Percentiles rank a stretch among this genome's conserved stretches.
Conservation (phyloP, 2,797 vertebrate species). For the Artibeus jamaicensis region DNA sequence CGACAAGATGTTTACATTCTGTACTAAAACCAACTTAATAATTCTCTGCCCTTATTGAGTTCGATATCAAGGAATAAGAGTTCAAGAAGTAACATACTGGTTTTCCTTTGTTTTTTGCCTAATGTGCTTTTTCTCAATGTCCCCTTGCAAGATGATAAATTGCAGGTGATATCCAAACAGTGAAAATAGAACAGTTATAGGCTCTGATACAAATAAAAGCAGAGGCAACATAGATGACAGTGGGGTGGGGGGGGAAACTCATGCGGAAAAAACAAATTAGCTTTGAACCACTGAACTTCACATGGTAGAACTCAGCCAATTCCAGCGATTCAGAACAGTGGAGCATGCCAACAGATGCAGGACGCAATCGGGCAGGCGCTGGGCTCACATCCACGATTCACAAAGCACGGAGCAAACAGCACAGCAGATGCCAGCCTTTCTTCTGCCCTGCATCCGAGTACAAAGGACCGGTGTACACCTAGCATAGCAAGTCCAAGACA, state of each 20-base stretch:
- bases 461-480: background rate
- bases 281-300: background rate
- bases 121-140: background rate
- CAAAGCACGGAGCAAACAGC: background rate
- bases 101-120: background rate
- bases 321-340: too few relatives aligned
- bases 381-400: too few relatives aligned
- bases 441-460: fast-evolving
- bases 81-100: background rate
- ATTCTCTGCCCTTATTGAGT: background rate
- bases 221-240: background rate
- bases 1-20: background rate
- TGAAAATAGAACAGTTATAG: background rate
- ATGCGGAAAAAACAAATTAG: background rate
- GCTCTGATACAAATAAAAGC: background rate
- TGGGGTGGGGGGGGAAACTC: background rate
- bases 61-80: background rate
- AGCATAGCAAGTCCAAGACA: background rate
- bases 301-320: background rate
- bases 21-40: background rate
- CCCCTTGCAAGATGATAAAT: background rate
- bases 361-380: background rate
- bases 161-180: background rate
- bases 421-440: fast-evolving
- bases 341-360: background rate